phyloP scores from a whole-genome alignment of 1,140 invertebrate species.

The Kradibia gibbosae region DNA sequence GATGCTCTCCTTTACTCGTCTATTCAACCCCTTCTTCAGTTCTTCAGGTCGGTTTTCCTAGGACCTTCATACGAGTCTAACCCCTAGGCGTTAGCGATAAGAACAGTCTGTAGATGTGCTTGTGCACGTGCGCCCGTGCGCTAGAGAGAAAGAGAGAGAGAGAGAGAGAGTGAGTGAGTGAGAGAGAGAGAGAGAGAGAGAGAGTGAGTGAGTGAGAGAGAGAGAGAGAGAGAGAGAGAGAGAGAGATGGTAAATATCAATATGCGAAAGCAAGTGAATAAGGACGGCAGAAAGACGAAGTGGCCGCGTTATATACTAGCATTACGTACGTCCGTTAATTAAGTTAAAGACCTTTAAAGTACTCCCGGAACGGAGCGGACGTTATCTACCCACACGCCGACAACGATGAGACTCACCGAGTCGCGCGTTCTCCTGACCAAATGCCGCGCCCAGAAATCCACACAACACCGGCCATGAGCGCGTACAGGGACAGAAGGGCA shows the following conservation, averaged over 20 bases:
- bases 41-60: background rate
- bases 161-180: background rate
- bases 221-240: slow-evolving; percentile 21
- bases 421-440: background rate
- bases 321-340: slow-evolving; percentile 65
- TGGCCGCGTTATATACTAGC: slow-evolving; percentile 50
- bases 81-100: background rate
- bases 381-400: slow-evolving; percentile 44
- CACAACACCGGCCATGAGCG: background rate
- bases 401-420: background rate
- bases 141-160: background rate
- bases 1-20: background rate
- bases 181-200: background rate
- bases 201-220: slow-evolving; percentile 6
- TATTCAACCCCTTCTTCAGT: no score
- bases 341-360: slow-evolving; percentile 67
- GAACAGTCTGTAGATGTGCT: no score
- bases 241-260: background rate
- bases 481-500: background rate
- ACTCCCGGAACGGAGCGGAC: slow-evolving; percentile 57
- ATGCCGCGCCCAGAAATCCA: background rate
- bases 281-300: background rate
- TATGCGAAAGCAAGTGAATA: background rate
- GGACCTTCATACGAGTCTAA: slow-evolving; percentile 11
- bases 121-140: no score